A percentile compares a stretch with the other conserved stretches of the same genome.
Conservation (phyloP, 2,113 vertebrate genomes). For the Trochalopteron elliotii region DNA sequence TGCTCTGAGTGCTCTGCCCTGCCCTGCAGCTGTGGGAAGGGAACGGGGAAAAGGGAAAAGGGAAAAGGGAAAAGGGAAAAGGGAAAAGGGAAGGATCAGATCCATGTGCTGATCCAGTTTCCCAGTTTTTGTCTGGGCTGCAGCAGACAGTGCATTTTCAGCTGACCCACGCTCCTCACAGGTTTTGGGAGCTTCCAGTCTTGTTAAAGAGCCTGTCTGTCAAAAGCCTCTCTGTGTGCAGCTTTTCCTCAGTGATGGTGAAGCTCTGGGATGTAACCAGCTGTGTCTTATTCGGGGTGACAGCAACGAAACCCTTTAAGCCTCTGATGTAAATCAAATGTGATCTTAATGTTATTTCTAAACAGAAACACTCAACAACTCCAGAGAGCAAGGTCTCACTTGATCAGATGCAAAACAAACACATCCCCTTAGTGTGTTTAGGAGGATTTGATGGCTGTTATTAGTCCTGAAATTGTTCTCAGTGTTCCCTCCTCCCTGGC, state of each 20-base stretch:
- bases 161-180: constrained; percentile 3
- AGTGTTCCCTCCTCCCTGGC: neutral
- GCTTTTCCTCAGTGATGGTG: neutral
- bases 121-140: constrained; percentile 1
- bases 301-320: constrained; percentile 47
- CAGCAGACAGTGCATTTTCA: constrained; percentile 19
- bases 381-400: neutral
- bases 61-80: neutral
- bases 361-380: neutral
- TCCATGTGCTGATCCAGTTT: neutral
- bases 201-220: constrained; percentile 54
- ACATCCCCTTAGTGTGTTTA: neutral
- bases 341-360: constrained; percentile 47
- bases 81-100: neutral
- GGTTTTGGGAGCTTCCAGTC: constrained; percentile 49
- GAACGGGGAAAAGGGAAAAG: no score
- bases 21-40: neutral
- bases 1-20: neutral
- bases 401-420: neutral
- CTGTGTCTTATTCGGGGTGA: constrained; percentile 51
- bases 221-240: constrained; percentile 4
- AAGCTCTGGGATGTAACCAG: constrained; percentile 32
- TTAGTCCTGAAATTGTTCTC: neutral
- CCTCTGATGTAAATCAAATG: constrained; percentile 52
- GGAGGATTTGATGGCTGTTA: neutral